Base-by-base conservation (phyloP, 2,888 invertebrate species). In the Dynastes tityus region DNA sequence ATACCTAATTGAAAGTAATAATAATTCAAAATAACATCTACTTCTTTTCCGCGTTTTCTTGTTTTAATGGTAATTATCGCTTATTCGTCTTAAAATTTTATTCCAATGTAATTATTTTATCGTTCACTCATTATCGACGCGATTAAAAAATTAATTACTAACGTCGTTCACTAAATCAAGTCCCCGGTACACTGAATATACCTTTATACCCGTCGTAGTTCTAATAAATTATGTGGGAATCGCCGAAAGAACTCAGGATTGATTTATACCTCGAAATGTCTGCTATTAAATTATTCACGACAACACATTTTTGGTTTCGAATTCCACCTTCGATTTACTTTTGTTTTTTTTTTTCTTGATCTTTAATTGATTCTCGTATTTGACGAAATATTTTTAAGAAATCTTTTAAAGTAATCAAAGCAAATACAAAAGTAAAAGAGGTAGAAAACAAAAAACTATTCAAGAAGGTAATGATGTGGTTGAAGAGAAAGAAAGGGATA, bases 401-500 rank as follows among this genome's bases (percentile, higher is more conserved):
- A 58, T 22, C 55, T 22, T 11, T 29, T 32, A 22, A 55, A 55
- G 3, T 63, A 29, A 32, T 32, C 29, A 32, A 63, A 29, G 3
- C 29, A 13, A 32, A 13, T 13, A 63, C 27, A 63, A 29, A 29
- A 45, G 8, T 2, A 11, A 32, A 29, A 29, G 32, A 27, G 27
- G 27, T 27, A 63, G 13, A 32, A 63, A 63, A 29, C 6, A 32
- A 63, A 22, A 11, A 5, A 13, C 27, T 13, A 32, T 13, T 11
- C 29, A 29, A 63, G 63, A 32, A 63, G 27, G 2, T 22, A 63
- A 63, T 4, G 13, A 63, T 32, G 11, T 63, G 63, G n/a, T 13
- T 9, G 63, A 5, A 9, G 71, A 78, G 78, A 74, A 79, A 79
- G 79, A 79, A 78, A 79, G 78, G 0, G 76, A 81, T 13, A 29